Conservation (phyloP, 1,140 invertebrate species). For the Tachypleus tridentatus region DNA sequence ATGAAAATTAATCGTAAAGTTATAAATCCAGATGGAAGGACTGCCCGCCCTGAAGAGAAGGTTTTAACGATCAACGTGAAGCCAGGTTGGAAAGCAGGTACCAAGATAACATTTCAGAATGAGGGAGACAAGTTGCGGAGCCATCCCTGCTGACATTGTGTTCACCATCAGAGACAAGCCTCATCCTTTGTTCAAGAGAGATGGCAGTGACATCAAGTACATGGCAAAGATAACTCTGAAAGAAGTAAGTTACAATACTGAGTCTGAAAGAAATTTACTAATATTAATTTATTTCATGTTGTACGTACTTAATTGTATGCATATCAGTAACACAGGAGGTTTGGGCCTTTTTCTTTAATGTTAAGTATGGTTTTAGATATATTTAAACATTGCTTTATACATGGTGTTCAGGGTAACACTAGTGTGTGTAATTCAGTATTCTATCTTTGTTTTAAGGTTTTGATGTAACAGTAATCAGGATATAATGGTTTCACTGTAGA, state of each 20-base stretch:
- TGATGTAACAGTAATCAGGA: no score
- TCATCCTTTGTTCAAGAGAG: slow-evolving; percentile 84
- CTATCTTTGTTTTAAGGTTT: no score
- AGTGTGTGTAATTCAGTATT: no score
- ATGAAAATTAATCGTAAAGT: slow-evolving; percentile 98
- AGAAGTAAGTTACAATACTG: slow-evolving; percentile 49
- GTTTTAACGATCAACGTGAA: slow-evolving; percentile 96
- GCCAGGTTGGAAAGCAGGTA: slow-evolving; percentile 99
- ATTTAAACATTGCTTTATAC: no score
- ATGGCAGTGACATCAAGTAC: slow-evolving; percentile 88
- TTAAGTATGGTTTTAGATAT: no score
- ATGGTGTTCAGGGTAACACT: no score
- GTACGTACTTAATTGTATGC: no score
- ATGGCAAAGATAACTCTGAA: slow-evolving; percentile 80
- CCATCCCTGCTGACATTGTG: slow-evolving; percentile 97
- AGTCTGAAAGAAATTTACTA: no score
- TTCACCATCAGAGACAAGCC: slow-evolving; percentile 98
- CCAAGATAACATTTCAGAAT: slow-evolving; percentile 97
- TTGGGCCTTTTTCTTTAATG: no score
- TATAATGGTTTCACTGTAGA: no score
- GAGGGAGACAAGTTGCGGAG: slow-evolving; percentile 95
- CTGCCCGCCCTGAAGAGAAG: slow-evolving; percentile 86
- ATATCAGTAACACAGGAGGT: no score
- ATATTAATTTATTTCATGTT: no score
- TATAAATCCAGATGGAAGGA: slow-evolving; percentile 63